These are phyloP conservation scores for Pterocles gutturalis DNA, from an alignment of 2,113 vertebrate species.

Conservation along the genomic window DNA sequence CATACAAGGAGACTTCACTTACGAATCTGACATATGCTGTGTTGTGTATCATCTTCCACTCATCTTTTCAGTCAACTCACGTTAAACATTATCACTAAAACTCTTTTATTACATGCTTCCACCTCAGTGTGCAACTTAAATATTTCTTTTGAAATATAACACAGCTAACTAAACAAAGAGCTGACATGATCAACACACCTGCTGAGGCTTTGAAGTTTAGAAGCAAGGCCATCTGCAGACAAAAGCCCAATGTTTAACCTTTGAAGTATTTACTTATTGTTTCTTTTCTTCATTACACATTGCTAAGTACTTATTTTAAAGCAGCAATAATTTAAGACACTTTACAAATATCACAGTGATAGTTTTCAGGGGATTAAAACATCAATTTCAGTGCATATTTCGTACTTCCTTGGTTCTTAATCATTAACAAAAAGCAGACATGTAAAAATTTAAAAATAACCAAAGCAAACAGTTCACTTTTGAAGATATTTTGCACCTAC, in stretches of 20 bases:
- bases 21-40: neutral
- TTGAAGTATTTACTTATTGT: neutral
- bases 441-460: neutral
- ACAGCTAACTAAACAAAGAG: conserved; percentile 5
- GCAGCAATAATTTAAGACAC: neutral
- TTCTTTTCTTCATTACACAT: neutral
- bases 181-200: neutral
- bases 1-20: neutral
- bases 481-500: neutral
- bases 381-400: neutral
- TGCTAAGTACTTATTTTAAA: neutral
- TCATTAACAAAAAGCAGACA: neutral
- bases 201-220: neutral
- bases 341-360: neutral
- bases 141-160: conserved; percentile 12
- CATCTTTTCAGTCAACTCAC: neutral
- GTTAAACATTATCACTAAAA: neutral
- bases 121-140: neutral
- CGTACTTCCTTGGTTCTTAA: neutral
- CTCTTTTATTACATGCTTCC: neutral
- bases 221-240: neutral
- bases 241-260: neutral
- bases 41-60: neutral
- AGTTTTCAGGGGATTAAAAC: neutral
- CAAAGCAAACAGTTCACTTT: neutral